These are phyloP conservation scores for Leiothrix lutea DNA, from an alignment of 2,113 vertebrate species.

Conservation along the genomic window DNA sequence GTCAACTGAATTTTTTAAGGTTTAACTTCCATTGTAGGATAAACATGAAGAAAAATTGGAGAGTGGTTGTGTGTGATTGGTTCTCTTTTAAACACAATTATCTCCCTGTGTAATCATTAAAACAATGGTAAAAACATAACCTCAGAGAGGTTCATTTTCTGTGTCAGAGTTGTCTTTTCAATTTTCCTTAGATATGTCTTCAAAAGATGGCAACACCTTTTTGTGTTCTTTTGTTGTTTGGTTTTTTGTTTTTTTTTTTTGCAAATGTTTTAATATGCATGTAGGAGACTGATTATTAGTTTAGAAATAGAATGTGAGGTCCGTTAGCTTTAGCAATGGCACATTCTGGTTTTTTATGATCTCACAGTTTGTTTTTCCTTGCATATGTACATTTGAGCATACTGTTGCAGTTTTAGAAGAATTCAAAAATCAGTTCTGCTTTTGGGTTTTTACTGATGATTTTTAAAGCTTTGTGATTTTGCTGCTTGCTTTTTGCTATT, in stretches of 20 bases:
- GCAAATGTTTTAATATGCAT: neutral
- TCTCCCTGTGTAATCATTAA: neutral
- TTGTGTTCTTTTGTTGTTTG: neutral
- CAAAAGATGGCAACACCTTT: neutral
- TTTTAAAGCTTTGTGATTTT: neutral
- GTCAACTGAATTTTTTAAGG: neutral
- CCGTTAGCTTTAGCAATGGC: neutral
- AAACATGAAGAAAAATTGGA: neutral
- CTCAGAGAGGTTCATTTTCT: neutral
- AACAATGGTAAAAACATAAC: neutral
- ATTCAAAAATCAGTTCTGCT: neutral
- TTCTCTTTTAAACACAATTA: neutral
- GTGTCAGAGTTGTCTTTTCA: neutral
- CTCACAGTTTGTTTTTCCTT: neutral
- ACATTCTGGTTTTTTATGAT: neutral
- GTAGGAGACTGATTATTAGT: neutral
- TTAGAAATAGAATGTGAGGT: neutral
- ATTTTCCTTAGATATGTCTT: neutral
- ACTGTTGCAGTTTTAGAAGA: neutral
- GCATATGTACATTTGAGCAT: neutral
- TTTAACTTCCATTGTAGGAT: neutral
- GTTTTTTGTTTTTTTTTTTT: neutral
- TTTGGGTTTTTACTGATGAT: neutral
- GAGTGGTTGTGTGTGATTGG: fast-evolving
- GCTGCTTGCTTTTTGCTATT: neutral